Evolutionary conservation across 2,797 vertebrate genomes (phyloP).

Genomic region (Bufotes viridis): DNA sequence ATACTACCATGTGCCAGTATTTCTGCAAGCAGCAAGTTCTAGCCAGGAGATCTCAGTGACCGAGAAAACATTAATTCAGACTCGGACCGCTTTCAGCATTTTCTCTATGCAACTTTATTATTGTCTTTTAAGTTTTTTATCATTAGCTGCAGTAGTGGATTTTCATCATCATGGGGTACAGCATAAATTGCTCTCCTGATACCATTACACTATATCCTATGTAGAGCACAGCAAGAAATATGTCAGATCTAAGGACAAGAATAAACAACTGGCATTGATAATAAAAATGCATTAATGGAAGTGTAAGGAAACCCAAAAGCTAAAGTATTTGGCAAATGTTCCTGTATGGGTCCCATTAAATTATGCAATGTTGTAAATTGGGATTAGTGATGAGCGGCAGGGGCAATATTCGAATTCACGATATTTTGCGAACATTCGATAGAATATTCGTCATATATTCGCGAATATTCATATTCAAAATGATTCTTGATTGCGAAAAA

Average conservation of each 20-base stretch:
- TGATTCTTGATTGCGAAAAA: too few relatives aligned
- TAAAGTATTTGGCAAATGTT: background rate
- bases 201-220: background rate
- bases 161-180: background rate
- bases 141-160: background rate
- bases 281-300: background rate
- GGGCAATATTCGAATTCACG: too few relatives aligned
- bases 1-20: background rate
- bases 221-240: background rate
- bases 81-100: background rate
- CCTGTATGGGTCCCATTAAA: background rate
- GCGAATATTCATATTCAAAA: too few relatives aligned
- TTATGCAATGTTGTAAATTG: too few relatives aligned
- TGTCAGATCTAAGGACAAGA: conserved; percentile 1
- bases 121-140: background rate
- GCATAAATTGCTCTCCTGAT: conserved; percentile 2
- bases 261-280: background rate
- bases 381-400: too few relatives aligned
- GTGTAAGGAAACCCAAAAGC: background rate
- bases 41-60: background rate
- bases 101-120: background rate
- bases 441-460: too few relatives aligned
- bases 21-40: background rate
- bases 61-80: background rate
- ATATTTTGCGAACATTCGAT: too few relatives aligned